Evolutionary conservation across 2,797 vertebrate species (phyloP), one percentile per base, ranked within the genome.

Genomic region (Nasua narica): DNA sequence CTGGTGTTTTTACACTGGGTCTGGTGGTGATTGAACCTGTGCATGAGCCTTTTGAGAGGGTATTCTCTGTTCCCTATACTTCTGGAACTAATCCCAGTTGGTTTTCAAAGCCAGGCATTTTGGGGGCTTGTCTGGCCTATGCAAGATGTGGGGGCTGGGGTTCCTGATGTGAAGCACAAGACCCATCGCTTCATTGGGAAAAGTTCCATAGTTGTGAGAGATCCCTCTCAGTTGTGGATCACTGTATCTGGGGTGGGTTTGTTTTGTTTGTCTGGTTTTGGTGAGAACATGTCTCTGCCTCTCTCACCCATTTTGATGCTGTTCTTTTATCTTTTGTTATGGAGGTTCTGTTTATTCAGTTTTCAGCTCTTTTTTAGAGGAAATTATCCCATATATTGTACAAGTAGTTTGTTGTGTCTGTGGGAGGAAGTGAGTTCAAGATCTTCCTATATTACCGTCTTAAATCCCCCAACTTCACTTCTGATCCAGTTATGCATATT

Each of bases 401-500:
- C 13, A 72, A 72, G 23, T 74, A 77, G 50, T 77, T 77, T 50
- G 74, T 77, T 50, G 29, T 77, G 46, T 77, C 74, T 77, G 29
- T 50, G 46, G 74, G 29, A 21, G 74, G 29, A 77, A 32, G 74
- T 48, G 72, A 76, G 11, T 50, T 77, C 74, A 77, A 46, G 46
- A 50, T 77, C 74, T 50, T 50, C 46, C 46, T 50, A 77, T 3
- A 5, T 46, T 10, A 21, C 46, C 74, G 50, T 77, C 74, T n/a
- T 77, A 9, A 77, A 58, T 16, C 37, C 9, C 46, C 23, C 58
- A 76, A n/a, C 32, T 96, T 90, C 50, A 81, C 77, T 92, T 92
- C 77, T 90, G 32, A 96, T n/a, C 95, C 43, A 94, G 60, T 62
- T 81, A 90, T 78, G 13, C 16, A 25, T 43, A 76, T 78, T 96